Percentiles rank a stretch among this genome's conserved stretches.
Conservation (phyloP, 2,797 vertebrate genomes). For the Karalla daura region DNA sequence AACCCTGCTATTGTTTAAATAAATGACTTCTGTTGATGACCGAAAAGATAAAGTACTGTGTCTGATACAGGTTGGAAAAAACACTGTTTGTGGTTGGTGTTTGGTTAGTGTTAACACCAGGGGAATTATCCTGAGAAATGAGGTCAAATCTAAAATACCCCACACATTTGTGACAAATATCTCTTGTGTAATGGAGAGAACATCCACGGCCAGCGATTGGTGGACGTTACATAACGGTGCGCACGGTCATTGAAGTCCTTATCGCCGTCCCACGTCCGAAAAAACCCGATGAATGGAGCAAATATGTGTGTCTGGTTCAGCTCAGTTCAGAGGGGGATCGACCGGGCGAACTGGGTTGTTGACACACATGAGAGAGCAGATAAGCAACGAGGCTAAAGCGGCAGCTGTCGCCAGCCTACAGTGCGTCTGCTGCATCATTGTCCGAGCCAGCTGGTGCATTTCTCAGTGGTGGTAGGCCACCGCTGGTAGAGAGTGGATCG, state of each 20-base stretch:
- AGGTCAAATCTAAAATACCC: no score
- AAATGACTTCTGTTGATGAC: no score
- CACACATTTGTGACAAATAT: no score
- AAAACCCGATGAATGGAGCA: neutral
- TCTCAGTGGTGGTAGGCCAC: conserved; percentile 1
- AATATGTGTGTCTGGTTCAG: neutral
- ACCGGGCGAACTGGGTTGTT: conserved; percentile 16
- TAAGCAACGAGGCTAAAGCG: conserved; percentile 41
- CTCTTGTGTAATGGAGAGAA: no score
- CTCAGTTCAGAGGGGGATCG: neutral
- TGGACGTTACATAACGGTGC: neutral
- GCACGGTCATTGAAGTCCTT: neutral
- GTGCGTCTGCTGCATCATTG: conserved; percentile 37
- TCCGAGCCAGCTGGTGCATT: conserved; percentile 9
- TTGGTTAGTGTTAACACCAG: no score
- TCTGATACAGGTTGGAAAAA: no score
- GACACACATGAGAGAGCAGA: conserved; percentile 32
- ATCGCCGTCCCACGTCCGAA: neutral
- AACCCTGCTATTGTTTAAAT: no score
- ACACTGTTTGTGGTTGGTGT: no score
- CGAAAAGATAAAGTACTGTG: no score
- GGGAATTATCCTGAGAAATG: no score
- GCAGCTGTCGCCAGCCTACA: conserved; percentile 23
- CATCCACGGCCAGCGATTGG: neutral
- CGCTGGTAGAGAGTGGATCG: neutral